Percentiles rank a stretch among this genome's conserved stretches.
phyloP scores from a whole-genome alignment of 2,113 vertebrate species.

The Sialia sialis region DNA sequence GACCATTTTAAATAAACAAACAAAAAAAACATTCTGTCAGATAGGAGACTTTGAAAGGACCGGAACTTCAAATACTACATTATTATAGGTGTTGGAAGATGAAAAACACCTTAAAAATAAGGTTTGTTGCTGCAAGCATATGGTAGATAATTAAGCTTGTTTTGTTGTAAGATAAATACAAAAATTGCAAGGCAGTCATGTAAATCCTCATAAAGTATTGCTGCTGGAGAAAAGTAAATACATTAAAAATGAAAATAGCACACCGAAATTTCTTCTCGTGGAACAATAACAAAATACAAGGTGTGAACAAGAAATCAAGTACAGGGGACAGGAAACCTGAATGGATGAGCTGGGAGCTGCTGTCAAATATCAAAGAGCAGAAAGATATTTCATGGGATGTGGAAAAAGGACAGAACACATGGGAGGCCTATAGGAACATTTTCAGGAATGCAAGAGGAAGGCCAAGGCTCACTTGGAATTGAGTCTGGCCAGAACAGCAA shows the following conservation, averaged over 20 bases:
- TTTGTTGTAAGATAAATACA: not conserved
- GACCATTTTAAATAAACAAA: not conserved
- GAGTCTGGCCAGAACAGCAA: too few species aligned
- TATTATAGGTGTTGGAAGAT: not conserved
- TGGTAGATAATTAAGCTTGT: not conserved
- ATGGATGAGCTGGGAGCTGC: not conserved
- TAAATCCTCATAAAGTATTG: not conserved
- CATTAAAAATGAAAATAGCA: not conserved
- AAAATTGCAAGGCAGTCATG: not conserved
- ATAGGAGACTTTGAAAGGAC: not conserved
- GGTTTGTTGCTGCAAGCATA: not conserved
- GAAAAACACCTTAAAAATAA: not conserved
- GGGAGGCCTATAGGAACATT: not conserved
- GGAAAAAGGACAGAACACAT: not conserved
- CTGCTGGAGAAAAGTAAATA: not conserved
- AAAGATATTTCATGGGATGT: not conserved
- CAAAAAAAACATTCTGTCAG: not conserved
- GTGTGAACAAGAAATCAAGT: not conserved
- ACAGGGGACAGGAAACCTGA: not conserved
- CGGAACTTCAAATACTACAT: not conserved
- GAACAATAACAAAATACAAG: not conserved
- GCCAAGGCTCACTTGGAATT: not conserved
- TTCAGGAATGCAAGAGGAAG: not conserved
- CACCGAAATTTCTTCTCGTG: not conserved
- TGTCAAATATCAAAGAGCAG: not conserved